These are phyloP conservation scores for Lamprologus ornatipinnis DNA, from an alignment of 2,113 vertebrate genomes.

Conservation along the genomic window DNA sequence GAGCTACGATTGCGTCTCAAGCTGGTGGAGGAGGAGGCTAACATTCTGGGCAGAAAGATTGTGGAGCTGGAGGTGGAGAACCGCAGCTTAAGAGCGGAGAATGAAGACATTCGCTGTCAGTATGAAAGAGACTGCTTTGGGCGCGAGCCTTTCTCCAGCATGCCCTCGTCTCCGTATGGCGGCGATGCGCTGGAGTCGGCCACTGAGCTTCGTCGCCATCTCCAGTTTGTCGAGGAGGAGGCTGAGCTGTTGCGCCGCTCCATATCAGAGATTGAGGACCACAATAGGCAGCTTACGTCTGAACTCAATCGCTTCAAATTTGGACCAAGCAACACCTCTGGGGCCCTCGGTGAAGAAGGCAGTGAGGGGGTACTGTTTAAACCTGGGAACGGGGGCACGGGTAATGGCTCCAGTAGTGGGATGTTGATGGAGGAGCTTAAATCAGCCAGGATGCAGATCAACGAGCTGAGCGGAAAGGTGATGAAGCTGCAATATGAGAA, in stretches of 20 bases:
- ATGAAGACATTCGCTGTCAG: conserved; percentile 90
- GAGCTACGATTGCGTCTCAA: conserved; percentile 92
- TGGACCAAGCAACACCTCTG: conserved; percentile 69
- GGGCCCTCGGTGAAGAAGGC: conserved; percentile 61
- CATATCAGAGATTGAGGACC: conserved; percentile 93
- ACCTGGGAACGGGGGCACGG: conserved; percentile 10
- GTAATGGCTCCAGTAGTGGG: conserved; percentile 7
- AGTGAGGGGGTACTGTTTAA: conserved; percentile 43
- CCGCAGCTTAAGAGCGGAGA: conserved; percentile 90
- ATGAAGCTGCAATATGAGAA: conserved; percentile 97
- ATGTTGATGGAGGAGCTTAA: conserved; percentile 89
- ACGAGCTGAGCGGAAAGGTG: conserved; percentile 88
- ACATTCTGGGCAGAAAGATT: conserved; percentile 93
- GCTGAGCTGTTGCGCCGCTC: conserved; percentile 90
- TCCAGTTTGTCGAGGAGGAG: conserved; percentile 97
- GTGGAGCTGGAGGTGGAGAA: conserved; percentile 98
- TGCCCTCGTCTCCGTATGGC: conserved; percentile 87
- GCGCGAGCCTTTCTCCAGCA: conserved; percentile 83
- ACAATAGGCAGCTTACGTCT: conserved; percentile 87
- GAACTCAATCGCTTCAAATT: conserved; percentile 95
- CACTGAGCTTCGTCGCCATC: conserved; percentile 84
- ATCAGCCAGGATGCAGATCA: conserved; percentile 84
- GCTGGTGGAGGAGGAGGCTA: conserved; percentile 96
- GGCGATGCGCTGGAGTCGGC: conserved; percentile 85
- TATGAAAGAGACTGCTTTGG: conserved; percentile 84